A percentile compares a stretch with the other conserved stretches of the same genome.
These are phyloP conservation scores for Caradrina clavipalpis DNA, from an alignment of 2,888 invertebrate species.

Conservation along the genomic window DNA sequence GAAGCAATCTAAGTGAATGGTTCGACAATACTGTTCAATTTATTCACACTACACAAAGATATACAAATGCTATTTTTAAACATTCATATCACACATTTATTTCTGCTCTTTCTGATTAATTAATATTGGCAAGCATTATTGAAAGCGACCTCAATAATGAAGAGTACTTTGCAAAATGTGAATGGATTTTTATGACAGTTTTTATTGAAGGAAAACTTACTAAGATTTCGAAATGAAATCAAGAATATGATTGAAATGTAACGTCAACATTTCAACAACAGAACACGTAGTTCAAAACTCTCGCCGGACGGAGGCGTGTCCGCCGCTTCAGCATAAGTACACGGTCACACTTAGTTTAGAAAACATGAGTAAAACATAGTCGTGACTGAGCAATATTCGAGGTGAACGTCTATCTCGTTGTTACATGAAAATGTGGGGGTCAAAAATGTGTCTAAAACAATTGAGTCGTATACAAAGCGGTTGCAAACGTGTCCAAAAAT, in stretches of 20 bases:
- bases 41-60: constrained; percentile 26
- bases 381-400: constrained; percentile 61
- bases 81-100: constrained; percentile 32
- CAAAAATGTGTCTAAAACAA: constrained; percentile 46
- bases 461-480: constrained; percentile 18
- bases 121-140: constrained; percentile 20
- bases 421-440: constrained; percentile 16
- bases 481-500: constrained; percentile 49
- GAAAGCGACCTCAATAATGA: constrained; percentile 20
- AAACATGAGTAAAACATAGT: constrained; percentile 51
- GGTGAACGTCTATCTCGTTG: constrained; percentile 2
- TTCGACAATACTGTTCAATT: constrained; percentile 37
- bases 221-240: constrained; percentile 8
- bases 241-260: constrained; percentile 54
- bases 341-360: constrained; percentile 23
- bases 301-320: constrained; percentile 57
- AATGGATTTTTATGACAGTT: constrained; percentile 1
- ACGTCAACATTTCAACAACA: constrained; percentile 65
- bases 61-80: constrained; percentile 42
- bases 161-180: constrained; percentile 13
- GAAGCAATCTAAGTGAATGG: constrained; percentile 56
- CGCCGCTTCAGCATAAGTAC: constrained; percentile 32
- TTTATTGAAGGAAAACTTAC: background rate
- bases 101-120: constrained; percentile 32
- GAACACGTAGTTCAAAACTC: constrained; percentile 52